Evolutionary conservation across 2,797 vertebrate genomes (phyloP).

Genomic region (Eremophila alpestris): DNA sequence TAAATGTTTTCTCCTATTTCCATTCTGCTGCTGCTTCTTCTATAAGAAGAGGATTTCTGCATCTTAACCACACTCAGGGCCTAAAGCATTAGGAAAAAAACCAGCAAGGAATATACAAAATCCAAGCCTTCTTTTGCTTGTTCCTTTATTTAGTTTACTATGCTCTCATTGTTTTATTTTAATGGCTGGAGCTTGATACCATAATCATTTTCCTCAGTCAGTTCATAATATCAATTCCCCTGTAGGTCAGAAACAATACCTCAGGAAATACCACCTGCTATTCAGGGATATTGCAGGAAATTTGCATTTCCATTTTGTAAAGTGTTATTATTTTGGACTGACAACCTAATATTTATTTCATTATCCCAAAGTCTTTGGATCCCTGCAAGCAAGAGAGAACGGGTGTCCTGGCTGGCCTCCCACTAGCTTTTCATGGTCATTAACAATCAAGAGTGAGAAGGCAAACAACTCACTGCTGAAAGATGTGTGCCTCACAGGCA

Average conservation of each 20-base stretch:
- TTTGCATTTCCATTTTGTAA: constrained; percentile 70
- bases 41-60: neutral
- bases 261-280: constrained; percentile 74
- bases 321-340: constrained; percentile 57
- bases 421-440: constrained; percentile 20
- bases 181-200: constrained; percentile 42
- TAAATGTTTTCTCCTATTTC: neutral
- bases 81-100: neutral
- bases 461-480: constrained; percentile 18
- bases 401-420: neutral
- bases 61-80: neutral
- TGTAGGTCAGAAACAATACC: constrained; percentile 71
- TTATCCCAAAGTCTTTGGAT: constrained; percentile 1
- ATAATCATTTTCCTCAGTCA: constrained; percentile 58
- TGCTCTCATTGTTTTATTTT: constrained; percentile 43
- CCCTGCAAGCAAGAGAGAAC: neutral
- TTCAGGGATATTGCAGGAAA: constrained; percentile 70
- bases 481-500: neutral
- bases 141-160: neutral
- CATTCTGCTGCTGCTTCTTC: neutral
- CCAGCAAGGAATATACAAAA: neutral
- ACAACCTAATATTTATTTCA: constrained; percentile 32
- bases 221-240: constrained; percentile 63
- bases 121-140: neutral
- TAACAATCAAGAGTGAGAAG: constrained; percentile 26